phyloP scores from a whole-genome alignment of 2,797 vertebrate genomes.

The Amazona finschi region DNA sequence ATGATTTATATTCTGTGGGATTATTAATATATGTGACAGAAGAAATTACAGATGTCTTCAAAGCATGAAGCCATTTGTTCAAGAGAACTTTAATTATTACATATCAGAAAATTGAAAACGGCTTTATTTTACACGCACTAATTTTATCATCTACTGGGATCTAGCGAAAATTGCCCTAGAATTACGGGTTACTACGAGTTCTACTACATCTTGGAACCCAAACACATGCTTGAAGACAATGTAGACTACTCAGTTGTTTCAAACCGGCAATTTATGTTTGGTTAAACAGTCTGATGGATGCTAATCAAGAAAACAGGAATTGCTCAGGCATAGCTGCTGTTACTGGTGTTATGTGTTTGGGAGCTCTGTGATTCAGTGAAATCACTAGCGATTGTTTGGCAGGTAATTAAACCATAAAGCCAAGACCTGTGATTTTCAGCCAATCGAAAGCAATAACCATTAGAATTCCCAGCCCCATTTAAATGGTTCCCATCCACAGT shows the following conservation, averaged over 20 bases:
- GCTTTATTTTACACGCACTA: background rate
- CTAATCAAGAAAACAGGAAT: constrained; percentile 48
- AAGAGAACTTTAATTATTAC: background rate
- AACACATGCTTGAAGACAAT: background rate
- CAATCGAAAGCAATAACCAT: constrained; percentile 62
- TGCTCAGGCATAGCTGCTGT: constrained; percentile 53
- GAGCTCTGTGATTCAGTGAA: constrained; percentile 56
- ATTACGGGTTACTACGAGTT: background rate
- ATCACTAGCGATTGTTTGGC: constrained; percentile 63
- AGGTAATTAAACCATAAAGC: constrained; percentile 70
- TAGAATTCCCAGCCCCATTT: constrained; percentile 56
- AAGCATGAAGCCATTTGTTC: background rate
- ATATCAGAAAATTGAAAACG: background rate
- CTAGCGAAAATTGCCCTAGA: background rate
- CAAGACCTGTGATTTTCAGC: constrained; percentile 60
- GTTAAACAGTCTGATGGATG: constrained; percentile 40
- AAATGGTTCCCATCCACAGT: constrained; percentile 33
- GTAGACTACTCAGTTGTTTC: background rate
- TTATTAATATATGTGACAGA: background rate
- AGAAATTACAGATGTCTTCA: background rate
- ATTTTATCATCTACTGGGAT: background rate
- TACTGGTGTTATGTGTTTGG: constrained; percentile 32
- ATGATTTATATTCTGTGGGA: background rate
- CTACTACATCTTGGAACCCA: background rate
- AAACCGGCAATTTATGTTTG: constrained; percentile 5